Evolutionary conservation across 2,888 invertebrate genomes (phyloP).

Genomic region (Conus canariensis): DNA sequence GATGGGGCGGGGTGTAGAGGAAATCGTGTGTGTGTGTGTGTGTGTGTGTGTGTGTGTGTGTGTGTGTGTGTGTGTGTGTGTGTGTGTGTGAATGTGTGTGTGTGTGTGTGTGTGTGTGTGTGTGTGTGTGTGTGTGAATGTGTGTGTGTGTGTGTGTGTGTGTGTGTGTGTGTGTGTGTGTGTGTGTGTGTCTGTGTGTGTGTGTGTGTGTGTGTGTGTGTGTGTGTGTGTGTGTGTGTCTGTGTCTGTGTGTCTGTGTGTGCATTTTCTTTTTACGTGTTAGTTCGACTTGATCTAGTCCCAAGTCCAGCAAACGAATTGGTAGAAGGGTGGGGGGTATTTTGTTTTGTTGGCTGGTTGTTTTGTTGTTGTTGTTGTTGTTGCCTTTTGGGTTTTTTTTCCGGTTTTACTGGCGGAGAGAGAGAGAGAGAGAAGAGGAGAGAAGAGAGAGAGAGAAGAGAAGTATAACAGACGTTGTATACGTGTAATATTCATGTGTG

Average conservation of each 20-base stretch:
- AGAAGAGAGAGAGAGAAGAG: too few species aligned
- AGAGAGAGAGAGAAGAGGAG: too few species aligned
- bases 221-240: background rate
- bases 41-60: conserved; percentile 27
- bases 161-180: background rate
- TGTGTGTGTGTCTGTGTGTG: background rate
- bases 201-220: conserved; percentile 24
- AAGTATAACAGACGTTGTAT: too few species aligned
- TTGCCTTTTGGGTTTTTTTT: too few species aligned
- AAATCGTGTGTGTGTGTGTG: background rate
- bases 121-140: background rate
- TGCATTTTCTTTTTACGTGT: background rate
- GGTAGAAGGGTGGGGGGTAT: too few species aligned
- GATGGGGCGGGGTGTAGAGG: too few species aligned
- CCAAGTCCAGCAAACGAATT: too few species aligned
- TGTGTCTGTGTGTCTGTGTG: conserved; percentile 4
- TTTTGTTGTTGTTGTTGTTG: too few species aligned
- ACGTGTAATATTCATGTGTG: too few species aligned
- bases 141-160: background rate
- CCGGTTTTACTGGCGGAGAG: too few species aligned
- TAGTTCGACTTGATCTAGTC: too few species aligned
- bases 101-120: conserved; percentile 21
- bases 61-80: conserved; percentile 27
- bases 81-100: conserved; percentile 17
- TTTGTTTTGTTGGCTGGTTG: too few species aligned